Percentiles rank a stretch among this genome's conserved stretches.
Conservation (phyloP, 2,113 vertebrate genomes). For the Lucifuga dentata region DNA sequence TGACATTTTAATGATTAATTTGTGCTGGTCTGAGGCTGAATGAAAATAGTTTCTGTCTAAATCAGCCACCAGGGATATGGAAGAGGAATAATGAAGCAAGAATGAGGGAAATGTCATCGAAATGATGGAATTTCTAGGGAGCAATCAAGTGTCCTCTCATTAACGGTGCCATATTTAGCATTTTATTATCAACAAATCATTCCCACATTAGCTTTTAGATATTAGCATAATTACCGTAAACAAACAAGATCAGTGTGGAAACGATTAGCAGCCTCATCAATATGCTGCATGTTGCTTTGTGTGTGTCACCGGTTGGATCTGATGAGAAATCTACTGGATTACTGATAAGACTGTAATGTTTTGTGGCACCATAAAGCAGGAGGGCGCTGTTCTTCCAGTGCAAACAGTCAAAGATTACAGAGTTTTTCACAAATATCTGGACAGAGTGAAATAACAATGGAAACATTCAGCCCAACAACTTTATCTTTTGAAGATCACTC, state of each 20-base stretch:
- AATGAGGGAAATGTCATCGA: slow-evolving; percentile 20
- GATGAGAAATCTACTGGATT: too few species aligned
- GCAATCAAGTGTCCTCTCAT: too few species aligned
- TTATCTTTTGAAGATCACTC: too few species aligned
- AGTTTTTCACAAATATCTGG: too few species aligned
- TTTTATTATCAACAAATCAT: slow-evolving; percentile 45
- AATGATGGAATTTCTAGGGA: slow-evolving; percentile 17
- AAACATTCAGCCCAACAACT: too few species aligned
- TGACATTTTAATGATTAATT: slow-evolving; percentile 19
- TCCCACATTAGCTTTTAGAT: slow-evolving; percentile 17
- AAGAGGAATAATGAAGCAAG: background rate
- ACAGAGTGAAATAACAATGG: too few species aligned
- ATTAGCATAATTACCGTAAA: slow-evolving; percentile 5
- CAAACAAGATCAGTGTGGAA: slow-evolving; percentile 9
- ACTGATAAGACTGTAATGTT: too few species aligned
- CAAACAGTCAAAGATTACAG: too few species aligned
- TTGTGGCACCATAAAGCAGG: too few species aligned
- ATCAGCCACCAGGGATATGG: slow-evolving; percentile 2
- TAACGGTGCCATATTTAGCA: slow-evolving; percentile 35
- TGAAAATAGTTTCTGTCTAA: background rate
- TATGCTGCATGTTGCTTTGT: too few species aligned
- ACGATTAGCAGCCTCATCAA: background rate
- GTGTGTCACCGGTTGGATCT: too few species aligned
- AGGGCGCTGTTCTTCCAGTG: too few species aligned
- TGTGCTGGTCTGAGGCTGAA: slow-evolving; percentile 15